Conservation (phyloP, 1,140 invertebrate genomes). For the Scaptomyza pallida region DNA sequence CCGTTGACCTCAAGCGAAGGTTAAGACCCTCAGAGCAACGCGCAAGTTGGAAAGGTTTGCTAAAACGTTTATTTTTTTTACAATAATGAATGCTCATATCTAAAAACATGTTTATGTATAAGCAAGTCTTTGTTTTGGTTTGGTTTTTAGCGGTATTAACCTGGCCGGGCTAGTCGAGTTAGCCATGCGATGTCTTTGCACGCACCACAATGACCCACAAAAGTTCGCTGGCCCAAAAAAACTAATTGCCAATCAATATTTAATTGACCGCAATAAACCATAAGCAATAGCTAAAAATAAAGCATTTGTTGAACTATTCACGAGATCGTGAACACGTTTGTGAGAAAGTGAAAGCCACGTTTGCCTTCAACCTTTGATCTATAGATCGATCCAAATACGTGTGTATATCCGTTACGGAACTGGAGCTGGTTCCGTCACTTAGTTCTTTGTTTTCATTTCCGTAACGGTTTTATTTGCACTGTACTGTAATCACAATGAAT, state of each 20-base stretch:
- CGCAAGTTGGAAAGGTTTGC: slow-evolving; percentile 48
- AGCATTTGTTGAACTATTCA: slow-evolving; percentile 3
- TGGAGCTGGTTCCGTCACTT: slow-evolving; percentile 36
- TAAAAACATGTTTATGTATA: slow-evolving; percentile 12
- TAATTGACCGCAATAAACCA: slow-evolving; percentile 36
- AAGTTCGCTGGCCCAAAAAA: slow-evolving; percentile 29
- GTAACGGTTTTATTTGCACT: slow-evolving; percentile 26
- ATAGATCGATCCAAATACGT: slow-evolving; percentile 5
- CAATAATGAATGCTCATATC: slow-evolving; percentile 36
- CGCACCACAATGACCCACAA: slow-evolving; percentile 63
- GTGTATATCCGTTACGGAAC: slow-evolving; percentile 48
- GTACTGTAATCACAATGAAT: slow-evolving; percentile 29
- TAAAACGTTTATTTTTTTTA: slow-evolving; percentile 15
- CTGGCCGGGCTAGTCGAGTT: slow-evolving; percentile 23
- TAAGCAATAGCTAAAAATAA: slow-evolving; percentile 6
- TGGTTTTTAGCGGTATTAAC: slow-evolving; percentile 10
- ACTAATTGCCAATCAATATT: slow-evolving; percentile 9
- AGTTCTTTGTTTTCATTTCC: slow-evolving; percentile 41
- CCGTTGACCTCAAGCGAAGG: slow-evolving; percentile 77
- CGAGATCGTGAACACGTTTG: background rate
- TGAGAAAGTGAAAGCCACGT: slow-evolving; percentile 46
- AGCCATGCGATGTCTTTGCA: slow-evolving; percentile 24
- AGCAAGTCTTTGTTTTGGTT: slow-evolving; percentile 1
- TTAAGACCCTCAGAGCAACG: slow-evolving; percentile 41
- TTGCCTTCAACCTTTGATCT: slow-evolving; percentile 10